A percentile compares a stretch with the other conserved stretches of the same genome.
Evolutionary conservation across 2,113 vertebrate species (phyloP).

Genomic region (Verasper variegatus): DNA sequence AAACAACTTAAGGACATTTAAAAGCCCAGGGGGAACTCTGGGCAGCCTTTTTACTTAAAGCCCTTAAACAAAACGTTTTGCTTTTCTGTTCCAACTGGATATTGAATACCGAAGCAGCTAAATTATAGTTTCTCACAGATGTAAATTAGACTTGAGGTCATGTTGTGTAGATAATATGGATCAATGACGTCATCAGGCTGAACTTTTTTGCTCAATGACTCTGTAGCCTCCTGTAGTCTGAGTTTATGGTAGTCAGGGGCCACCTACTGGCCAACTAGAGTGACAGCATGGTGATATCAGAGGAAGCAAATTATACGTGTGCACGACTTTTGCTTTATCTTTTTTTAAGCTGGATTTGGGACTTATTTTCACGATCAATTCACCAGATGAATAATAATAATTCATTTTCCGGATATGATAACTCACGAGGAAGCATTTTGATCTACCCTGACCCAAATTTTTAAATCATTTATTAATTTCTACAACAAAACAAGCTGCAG

Average conservation of each 20-base stretch:
- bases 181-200: background rate
- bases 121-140: background rate
- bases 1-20: too few species aligned
- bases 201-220: too few species aligned
- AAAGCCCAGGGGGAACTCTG: too few species aligned
- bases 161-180: background rate
- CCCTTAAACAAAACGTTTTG: background rate
- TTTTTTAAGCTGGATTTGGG: too few species aligned
- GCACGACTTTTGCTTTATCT: too few species aligned
- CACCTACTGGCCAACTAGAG: constrained; percentile 57
- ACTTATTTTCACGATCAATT: too few species aligned
- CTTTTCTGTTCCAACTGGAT: too few species aligned
- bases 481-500: background rate
- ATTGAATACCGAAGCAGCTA: too few species aligned
- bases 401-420: background rate
- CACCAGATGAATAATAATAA: too few species aligned
- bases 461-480: background rate
- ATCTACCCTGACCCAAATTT: background rate
- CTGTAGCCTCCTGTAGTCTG: background rate
- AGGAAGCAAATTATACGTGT: too few species aligned
- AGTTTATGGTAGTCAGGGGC: constrained; percentile 24
- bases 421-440: background rate
- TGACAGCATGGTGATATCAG: background rate
- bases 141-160: background rate
- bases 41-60: background rate